Base-by-base conservation (phyloP, 2,888 invertebrate species). In the Athrips mouffetella region DNA sequence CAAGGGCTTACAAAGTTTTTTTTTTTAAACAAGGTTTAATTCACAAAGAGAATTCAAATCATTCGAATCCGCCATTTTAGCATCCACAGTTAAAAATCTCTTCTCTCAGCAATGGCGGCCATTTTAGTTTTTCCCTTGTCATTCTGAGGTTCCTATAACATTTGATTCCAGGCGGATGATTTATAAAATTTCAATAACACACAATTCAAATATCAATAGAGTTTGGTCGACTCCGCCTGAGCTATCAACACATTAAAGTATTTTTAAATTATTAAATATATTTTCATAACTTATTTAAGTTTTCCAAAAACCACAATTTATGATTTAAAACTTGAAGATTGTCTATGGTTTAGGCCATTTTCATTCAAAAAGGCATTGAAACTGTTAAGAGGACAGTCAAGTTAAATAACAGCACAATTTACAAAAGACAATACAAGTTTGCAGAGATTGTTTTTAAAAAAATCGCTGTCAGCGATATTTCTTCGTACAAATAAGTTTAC, bases 351-450 rank as follows among this genome's bases (percentile, higher is more conserved):
- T 41, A 41, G 41, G 41, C 41, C 41, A 23, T 41, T 8, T 40
- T 27, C 27, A 3, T 23, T 39, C 39, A 11, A 27, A 16, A 27
- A 41, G 25, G 41, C 27, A 41, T 41, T 27, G 27, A 41, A 37
- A 40, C 21, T 25, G 6, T 27, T 35, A 27, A 41, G 15, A 41
- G 25, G 18, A 21, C 23, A 15, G 20, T 10, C 27, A 41, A 13
- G 27, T 41, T 27, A n/a, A 41, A 2, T n/a, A 11, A 15, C 13
- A 27, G 13, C 25, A 41, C 25, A 41, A 20, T 27, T 41, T 41
- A 41, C 23, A 41, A 41, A 41, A 41, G 27, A 41, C 41, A 41
- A 27, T 27, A 4, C 35, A 35, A 35, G 35, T 15, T 27, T 27
- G 27, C n/a, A 16, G 27, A 41, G 27, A 41, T 41, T 27, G 27